Base-by-base conservation (phyloP, 2,888 invertebrate genomes). In the Ormyrus labotus region DNA sequence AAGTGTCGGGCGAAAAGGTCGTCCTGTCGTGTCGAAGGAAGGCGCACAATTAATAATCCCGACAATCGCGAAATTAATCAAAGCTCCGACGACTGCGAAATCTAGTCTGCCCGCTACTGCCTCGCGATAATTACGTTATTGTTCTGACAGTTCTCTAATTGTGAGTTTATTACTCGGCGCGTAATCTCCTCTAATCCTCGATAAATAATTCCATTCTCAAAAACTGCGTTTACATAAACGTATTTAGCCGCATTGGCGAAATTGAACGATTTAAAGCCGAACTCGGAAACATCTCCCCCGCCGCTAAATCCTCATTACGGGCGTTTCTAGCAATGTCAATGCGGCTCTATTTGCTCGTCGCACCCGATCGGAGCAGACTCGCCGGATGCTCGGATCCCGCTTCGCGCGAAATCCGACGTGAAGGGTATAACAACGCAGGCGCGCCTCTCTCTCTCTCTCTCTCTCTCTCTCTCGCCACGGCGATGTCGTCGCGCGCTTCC, bases 21-120 rank as follows among this genome's bases (percentile, higher is more conserved):
- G 58, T 58, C 13, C 53, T 7, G 69, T 65, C 72, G 70, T 77
- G 82, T 80, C 80, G 72, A 80, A 81, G 68, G 64, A 34, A 55
- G 77, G 53, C 72, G 81, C 34, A 64, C 82, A 64, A 82, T 82
- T 82, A 81, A 82, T 90, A 90, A 90, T 90, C 90, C 90, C 13
- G 9, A 53, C 64, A 73, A 77, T 82, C 82, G 47, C 68, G 64
- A 77, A 80, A 82, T 82, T 82, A 82, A 80, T 80, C 82, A 80
- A 57, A 63, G 63, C 65, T n/a, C 4, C 13, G 13, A 34, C 34
- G 34, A 34, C 34, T 34, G 34, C 34, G 45, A 47, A 50, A 57
- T 48, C 48, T 47, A n/a, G n/a, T 7, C 48, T 11, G 9, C 5
- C 7, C 9, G 48, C 13, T 4, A 10, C 34, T 34, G 71, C 67